Base-by-base conservation (phyloP, 2,113 vertebrate species). In the Sus scrofa region DNA sequence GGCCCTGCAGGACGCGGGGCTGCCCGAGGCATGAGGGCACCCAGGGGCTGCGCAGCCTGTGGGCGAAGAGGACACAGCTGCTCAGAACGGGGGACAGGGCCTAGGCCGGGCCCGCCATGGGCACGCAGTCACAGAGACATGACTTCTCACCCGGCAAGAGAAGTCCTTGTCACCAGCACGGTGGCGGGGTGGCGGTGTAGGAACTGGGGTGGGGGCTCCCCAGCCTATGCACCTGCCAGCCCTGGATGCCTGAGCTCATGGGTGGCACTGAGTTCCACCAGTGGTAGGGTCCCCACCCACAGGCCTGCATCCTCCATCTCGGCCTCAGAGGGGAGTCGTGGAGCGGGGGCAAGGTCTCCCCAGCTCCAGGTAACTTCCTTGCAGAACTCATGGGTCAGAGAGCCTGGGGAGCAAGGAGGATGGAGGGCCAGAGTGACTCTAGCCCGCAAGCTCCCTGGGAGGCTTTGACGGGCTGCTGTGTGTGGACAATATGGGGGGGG, bases 31-130 rank as follows among this genome's bases (percentile, higher is more conserved):
- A 99, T 71, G 98, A 97, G 98, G 99, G 98, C 98, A 99, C 99
- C 98, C 99, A 99, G 98, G 98, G 98, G 98, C 98, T 98, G 98
- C 98, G 98, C 98, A 99, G 98, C 99, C 99, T 99, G 99, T 98
- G 98, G 98, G 98, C 91, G 98, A 98, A 99, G 97, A 99, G 98
- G 98, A 99, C 98, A 98, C 98, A 98, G 98, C 98, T 95, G 98
- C 98, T 98, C 98, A 98, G 98, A 97, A n/a, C 56, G 83, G 96
- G 93, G 97, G 60, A 54, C 1, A 0, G 73, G 91, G 97, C 96
- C 94, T 78, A 3, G 65, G 86, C 93, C 39, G 0, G 3, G 97
- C 95, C 97, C 87, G 75, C 93, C 85, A 44, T 20, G 95, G 95
- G 54, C 34, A 12, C 54, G 12, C 56, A 7, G 71, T 34, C 27